Percentiles rank a stretch among this genome's conserved stretches.
Evolutionary conservation across 2,888 invertebrate genomes (phyloP).

Genomic region (Eutolmus rufibarbis): DNA sequence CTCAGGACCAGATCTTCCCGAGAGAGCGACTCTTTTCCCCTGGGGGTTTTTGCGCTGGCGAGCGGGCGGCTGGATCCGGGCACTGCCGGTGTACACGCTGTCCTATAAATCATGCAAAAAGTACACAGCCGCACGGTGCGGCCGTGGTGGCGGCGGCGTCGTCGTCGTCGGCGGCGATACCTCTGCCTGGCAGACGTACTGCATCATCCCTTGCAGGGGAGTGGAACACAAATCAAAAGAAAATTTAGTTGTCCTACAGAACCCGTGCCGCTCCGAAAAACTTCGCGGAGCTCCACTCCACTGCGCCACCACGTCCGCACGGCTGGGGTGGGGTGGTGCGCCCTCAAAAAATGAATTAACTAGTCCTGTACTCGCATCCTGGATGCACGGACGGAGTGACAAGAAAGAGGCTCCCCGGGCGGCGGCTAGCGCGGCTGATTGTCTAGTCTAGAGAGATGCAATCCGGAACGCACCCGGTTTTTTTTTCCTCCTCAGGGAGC

Average conservation of each 20-base stretch:
- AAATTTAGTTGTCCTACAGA: conserved; percentile 41
- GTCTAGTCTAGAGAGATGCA: conserved; percentile 8
- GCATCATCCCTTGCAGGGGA: conserved; percentile 36
- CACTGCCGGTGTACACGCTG: conserved; percentile 8
- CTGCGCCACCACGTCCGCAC: not conserved
- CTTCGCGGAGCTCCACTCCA: not conserved
- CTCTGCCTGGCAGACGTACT: conserved; percentile 13
- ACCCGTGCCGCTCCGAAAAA: not conserved
- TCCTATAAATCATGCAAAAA: conserved; percentile 38
- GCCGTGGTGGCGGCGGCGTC: not conserved
- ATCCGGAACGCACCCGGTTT: conserved; percentile 4
- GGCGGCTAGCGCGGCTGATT: not conserved
- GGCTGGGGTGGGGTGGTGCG: not conserved
- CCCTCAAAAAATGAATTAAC: conserved; percentile 27
- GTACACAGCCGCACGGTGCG: conserved; percentile 4
- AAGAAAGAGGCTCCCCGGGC: not conserved
- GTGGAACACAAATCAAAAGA: conserved; percentile 37
- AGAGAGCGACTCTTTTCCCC: not conserved
- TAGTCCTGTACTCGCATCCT: conserved; percentile 19
- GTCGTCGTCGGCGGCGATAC: not conserved
- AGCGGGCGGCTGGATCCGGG: not conserved
- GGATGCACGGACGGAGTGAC: not conserved
- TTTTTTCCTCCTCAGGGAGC: not conserved
- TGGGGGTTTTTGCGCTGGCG: not conserved
- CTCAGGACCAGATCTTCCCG: conserved; percentile 24